A percentile compares a stretch with the other conserved stretches of the same genome.
Conservation (phyloP, 2,113 vertebrate genomes). For the Nanger granti region DNA sequence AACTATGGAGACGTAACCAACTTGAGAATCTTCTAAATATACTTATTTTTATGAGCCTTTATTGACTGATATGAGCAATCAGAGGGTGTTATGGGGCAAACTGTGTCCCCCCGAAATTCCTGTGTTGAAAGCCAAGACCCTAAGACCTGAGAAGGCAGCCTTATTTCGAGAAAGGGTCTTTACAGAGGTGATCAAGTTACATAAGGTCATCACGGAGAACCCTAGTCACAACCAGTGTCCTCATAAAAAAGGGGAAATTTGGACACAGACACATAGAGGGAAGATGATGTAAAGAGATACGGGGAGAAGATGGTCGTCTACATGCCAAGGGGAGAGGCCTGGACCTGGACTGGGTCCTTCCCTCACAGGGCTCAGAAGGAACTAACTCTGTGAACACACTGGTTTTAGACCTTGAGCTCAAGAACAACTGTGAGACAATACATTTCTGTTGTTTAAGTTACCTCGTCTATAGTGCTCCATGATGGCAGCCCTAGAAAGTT, state of each 20-base stretch:
- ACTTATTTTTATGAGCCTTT: not conserved
- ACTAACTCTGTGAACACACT: fast-evolving
- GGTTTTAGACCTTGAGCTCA: not conserved
- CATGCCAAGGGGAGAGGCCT: not conserved
- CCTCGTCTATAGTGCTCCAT: fast-evolving
- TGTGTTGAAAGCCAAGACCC: not conserved
- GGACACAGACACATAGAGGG: not conserved
- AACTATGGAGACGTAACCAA: not conserved
- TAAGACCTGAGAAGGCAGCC: not conserved
- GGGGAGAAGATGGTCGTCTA: not conserved
- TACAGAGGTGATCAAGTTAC: not conserved
- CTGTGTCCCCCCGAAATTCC: not conserved
- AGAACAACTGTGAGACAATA: not conserved
- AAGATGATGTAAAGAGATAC: not conserved
- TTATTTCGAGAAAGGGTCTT: not conserved
- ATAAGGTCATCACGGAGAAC: not conserved
- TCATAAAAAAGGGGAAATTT: not conserved
- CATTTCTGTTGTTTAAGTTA: not conserved
- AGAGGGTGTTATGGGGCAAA: not conserved
- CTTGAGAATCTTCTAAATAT: not conserved
- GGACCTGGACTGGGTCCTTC: not conserved
- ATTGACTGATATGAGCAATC: not conserved
- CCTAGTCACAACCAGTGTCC: not conserved
- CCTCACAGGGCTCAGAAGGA: not conserved
- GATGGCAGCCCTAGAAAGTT: not conserved